Evolutionary conservation across 2,888 invertebrate species (phyloP).

Genomic region (Pharmacophagus antenor): DNA sequence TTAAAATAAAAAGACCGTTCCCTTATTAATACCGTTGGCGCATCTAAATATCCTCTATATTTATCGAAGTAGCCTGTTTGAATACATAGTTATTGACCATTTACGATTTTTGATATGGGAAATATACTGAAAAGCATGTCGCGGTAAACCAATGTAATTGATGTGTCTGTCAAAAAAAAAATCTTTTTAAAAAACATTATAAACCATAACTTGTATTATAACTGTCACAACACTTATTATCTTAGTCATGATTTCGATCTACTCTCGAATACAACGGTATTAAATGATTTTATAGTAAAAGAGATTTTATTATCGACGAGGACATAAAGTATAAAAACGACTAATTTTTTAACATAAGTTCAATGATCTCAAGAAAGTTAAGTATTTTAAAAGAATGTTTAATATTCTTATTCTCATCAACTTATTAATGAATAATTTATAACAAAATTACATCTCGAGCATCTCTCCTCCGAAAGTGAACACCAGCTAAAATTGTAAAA

Average conservation of each 20-base stretch:
- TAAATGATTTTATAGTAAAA: neutral
- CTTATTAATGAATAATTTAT: neutral
- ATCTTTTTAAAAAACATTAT: neutral
- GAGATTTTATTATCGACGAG: no score
- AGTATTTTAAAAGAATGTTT: neutral
- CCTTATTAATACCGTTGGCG: neutral
- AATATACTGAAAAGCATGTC: neutral
- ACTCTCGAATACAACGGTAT: neutral
- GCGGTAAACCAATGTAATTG: neutral
- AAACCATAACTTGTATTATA: neutral
- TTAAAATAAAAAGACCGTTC: no score
- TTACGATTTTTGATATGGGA: neutral
- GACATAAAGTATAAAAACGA: no score
- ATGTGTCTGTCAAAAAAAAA: no score
- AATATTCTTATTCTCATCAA: no score
- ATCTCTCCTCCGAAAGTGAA: neutral
- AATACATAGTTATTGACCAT: neutral
- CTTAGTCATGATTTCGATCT: no score
- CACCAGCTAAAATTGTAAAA: neutral
- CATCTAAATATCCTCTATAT: neutral
- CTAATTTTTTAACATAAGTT: neutral
- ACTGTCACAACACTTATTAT: neutral
- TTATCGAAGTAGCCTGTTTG: conserved; percentile 2
- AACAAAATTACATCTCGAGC: neutral
- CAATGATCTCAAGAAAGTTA: neutral